Evolutionary conservation across 2,888 invertebrate genomes (phyloP), one percentile per base, ranked within the genome.

Genomic region (Leucoptera coffeella): DNA sequence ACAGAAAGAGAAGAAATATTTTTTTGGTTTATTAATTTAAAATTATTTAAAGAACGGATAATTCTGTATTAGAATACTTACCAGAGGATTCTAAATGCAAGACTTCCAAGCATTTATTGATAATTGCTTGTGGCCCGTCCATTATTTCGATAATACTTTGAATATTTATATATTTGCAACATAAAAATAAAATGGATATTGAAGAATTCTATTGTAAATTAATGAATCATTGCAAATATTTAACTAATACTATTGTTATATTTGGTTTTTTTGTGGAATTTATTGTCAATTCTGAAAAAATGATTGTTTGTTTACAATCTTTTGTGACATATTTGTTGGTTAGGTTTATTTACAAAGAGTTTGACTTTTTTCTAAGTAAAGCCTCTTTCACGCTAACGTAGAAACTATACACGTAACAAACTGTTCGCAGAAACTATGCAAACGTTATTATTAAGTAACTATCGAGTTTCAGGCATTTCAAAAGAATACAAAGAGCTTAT

Each of bases 1-100:
- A 3, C 15, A 4, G 3, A 10, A 15, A 6, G 25, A 10, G 9
- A 25, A 4, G 17, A 15, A 13, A 6, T 12, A 17, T 17, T 9
- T 7, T 17, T 15, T 5, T 4, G 4, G 4, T 25, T 25, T 6
- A 8, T 15, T 6, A 8, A 6, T n/a, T 25, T 28, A 12, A 19
- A 28, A 28, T 20, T 7, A 23, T 23, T 14, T 23, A 28, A 7
- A 15, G 14, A 23, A 5, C 14, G 27, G 23, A 19, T 21, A 10
- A 10, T 17, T 17, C 22, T 25, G 10, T 25, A 14, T 7, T 5
- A 4, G 7, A 19, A 15, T n/a, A 23, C 10, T 34, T 44, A 64
- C 67, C 61, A 31, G 52, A 41, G 3, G 61, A 42, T 36, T 65
- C 67, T 28, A 50, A 48, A 29, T 48, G 41, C 9, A 67, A 43